These are phyloP conservation scores for Nemopilema nomurai DNA, from an alignment of 30 jellyfish, hydroid and myxozoan species.

Conservation along the genomic window DNA sequence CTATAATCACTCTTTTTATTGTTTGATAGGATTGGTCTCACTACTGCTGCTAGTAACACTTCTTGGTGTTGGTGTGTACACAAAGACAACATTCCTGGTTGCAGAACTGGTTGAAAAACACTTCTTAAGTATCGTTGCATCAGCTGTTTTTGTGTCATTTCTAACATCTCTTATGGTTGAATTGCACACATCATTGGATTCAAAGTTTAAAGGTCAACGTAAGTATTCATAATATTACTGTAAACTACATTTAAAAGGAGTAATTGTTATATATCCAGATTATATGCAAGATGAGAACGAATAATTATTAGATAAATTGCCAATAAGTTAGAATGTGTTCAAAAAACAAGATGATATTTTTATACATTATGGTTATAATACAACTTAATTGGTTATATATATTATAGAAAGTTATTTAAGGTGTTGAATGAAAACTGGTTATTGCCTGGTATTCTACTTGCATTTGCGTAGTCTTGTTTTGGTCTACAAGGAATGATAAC, in stretches of 20 bases:
- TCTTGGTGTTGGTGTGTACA: conserved; percentile 6
- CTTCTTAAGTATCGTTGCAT: conserved; percentile 42
- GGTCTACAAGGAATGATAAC: no score
- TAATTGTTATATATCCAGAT: no score
- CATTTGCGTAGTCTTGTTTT: no score
- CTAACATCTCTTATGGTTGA: conserved; percentile 13
- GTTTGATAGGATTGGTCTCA: conserved; percentile 22
- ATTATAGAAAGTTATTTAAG: no score
- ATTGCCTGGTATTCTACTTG: no score
- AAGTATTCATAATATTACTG: not conserved
- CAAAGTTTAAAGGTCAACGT: conserved; percentile 21
- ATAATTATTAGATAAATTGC: no score
- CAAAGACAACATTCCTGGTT: conserved; percentile 43
- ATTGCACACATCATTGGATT: conserved; percentile 24
- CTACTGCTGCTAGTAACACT: conserved; percentile 8
- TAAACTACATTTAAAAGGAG: not conserved
- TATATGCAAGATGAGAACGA: no score
- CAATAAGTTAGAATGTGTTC: no score
- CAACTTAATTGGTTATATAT: no score
- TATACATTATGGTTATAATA: no score
- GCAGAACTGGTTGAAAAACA: conserved; percentile 54
- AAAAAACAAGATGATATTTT: no score
- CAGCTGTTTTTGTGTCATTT: conserved; percentile 39
- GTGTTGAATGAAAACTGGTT: no score
- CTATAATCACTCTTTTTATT: not conserved